Conservation (phyloP, 2,888 invertebrate species). For the Ormyrus rosae region DNA sequence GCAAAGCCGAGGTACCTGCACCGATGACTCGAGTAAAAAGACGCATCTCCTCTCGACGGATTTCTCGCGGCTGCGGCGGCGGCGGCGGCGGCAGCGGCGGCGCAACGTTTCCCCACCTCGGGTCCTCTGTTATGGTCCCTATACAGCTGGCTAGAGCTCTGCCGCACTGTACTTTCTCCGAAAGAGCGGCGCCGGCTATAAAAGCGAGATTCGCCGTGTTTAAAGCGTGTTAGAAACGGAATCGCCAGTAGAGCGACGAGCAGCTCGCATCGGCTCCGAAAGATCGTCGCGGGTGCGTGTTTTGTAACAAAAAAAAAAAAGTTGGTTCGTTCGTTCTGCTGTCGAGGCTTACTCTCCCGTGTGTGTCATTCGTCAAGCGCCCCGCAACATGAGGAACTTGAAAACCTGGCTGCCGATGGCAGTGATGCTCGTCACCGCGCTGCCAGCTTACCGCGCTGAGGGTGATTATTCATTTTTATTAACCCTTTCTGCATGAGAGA, state of each 20-base stretch:
- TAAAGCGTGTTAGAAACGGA: constrained; percentile 74
- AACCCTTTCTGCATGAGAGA: too few relatives aligned
- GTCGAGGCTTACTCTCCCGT: too few relatives aligned
- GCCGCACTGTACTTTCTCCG: constrained; percentile 70
- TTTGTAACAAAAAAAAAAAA: too few relatives aligned
- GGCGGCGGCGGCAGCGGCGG: background rate
- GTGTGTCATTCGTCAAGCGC: too few relatives aligned
- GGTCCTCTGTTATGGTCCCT: constrained; percentile 22
- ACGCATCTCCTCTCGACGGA: constrained; percentile 33
- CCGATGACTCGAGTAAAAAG: background rate
- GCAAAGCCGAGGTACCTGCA: background rate
- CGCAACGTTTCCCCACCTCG: constrained; percentile 41
- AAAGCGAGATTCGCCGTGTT: constrained; percentile 73
- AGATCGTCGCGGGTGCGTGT: constrained; percentile 52
- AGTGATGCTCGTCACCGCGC: constrained; percentile 66
- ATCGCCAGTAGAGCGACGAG: constrained; percentile 66
- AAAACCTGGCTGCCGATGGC: constrained; percentile 68
- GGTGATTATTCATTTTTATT: constrained; percentile 64
- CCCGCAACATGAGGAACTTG: constrained; percentile 64
- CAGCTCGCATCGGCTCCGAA: constrained; percentile 53
- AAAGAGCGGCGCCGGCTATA: constrained; percentile 73
- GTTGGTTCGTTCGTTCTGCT: too few relatives aligned
- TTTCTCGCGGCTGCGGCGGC: constrained; percentile 21
- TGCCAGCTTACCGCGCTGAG: constrained; percentile 69
- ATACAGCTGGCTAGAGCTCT: background rate